Conservation (phyloP, 2,113 vertebrate genomes). For the Elgaria multicarinata region DNA sequence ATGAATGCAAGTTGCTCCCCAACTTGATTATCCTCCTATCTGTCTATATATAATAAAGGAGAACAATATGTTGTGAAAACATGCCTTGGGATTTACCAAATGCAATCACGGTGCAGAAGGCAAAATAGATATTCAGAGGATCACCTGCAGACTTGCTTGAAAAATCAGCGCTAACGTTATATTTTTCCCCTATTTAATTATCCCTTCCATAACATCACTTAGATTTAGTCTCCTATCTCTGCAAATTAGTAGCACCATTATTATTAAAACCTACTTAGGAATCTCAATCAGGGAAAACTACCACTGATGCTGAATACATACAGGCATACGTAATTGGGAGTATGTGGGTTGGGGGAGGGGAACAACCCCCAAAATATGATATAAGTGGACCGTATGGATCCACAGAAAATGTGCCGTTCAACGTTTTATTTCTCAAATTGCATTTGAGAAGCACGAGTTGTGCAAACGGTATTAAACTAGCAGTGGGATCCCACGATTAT, state of each 20-base stretch:
- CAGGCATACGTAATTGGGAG: constrained; percentile 12
- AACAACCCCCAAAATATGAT: constrained; percentile 11
- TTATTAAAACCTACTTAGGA: constrained; percentile 72
- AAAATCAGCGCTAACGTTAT: constrained; percentile 60
- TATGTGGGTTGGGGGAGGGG: background rate
- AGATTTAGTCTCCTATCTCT: constrained; percentile 62
- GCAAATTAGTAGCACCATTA: constrained; percentile 63
- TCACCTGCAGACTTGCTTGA: constrained; percentile 57
- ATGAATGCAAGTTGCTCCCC: background rate
- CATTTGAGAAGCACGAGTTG: background rate
- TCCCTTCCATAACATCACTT: constrained; percentile 55
- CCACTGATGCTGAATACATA: constrained; percentile 42
- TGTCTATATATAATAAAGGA: background rate
- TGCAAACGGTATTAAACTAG: background rate
- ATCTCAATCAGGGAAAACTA: constrained; percentile 52
- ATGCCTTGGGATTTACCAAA: constrained; percentile 52
- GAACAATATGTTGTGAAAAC: constrained; percentile 41
- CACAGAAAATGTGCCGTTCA: background rate
- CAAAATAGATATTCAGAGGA: constrained; percentile 43
- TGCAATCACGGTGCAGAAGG: constrained; percentile 36
- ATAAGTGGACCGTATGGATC: background rate
- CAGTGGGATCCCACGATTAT: background rate
- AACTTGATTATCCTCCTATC: constrained; percentile 6
- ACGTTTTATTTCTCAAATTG: background rate
- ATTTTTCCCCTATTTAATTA: constrained; percentile 60